Evolutionary conservation across 92 coral and sea anemone species (phyloP).

Genomic region (Phymanthus crucifer): DNA sequence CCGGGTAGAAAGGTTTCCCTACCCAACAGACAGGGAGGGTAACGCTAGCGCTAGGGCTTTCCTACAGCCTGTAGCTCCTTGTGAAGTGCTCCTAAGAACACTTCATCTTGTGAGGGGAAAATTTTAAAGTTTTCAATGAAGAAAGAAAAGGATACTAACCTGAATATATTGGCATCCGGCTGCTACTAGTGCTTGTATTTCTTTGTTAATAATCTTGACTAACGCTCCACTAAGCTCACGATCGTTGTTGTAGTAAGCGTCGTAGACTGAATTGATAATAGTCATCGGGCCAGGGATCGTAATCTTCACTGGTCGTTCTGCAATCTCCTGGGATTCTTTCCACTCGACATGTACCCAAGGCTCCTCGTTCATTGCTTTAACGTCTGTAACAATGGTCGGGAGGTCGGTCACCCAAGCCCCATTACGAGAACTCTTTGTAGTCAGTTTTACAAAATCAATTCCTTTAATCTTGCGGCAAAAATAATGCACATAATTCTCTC

Average conservation of each 20-base stretch:
- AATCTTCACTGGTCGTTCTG: conserved; percentile 62
- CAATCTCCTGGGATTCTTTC: conserved; percentile 60
- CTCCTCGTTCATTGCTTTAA: conserved; percentile 41
- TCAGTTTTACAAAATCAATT: conserved; percentile 67
- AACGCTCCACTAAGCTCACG: conserved; percentile 43
- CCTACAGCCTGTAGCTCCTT: no score
- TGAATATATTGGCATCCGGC: conserved; percentile 86
- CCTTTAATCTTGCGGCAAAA: conserved; percentile 82
- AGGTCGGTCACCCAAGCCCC: conserved; percentile 59
- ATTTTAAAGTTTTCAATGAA: no score
- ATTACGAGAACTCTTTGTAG: conserved; percentile 42
- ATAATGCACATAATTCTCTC: conserved; percentile 76
- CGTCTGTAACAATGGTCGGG: conserved; percentile 64
- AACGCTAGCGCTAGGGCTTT: no score
- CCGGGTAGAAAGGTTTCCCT: no score
- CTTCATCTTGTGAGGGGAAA: no score
- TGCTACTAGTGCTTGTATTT: conserved; percentile 65
- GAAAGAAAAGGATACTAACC: conserved; percentile 28
- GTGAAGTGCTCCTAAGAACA: no score
- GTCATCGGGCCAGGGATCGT: conserved; percentile 95
- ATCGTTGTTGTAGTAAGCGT: conserved; percentile 60
- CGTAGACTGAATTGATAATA: conserved; percentile 59
- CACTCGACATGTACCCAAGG: conserved; percentile 77
- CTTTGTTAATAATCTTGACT: conserved; percentile 60
- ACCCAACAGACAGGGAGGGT: no score